Evolutionary conservation across 2,888 invertebrate genomes (phyloP), one percentile per base, ranked within the genome.

Genomic region (Zootermopsis nevadensis): DNA sequence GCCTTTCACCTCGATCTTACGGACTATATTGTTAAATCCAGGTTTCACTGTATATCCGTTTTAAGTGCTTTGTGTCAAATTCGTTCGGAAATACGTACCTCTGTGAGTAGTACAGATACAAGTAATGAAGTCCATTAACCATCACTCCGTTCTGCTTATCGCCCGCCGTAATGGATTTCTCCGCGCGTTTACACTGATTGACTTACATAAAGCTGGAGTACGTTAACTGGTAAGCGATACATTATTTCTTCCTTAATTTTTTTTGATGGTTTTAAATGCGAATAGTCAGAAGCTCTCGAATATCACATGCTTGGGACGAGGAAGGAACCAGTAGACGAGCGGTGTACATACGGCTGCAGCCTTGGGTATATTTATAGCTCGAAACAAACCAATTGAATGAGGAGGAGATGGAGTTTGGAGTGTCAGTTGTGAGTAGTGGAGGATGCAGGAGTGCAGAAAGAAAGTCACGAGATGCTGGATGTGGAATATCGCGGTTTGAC

Each of bases 331-430:
- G 74, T 15, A 53, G 53, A 53, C 53, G 53, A 27, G 60, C 60
- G 60, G 60, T 60, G 60, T 60, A 15, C 60, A 60, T 60, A 55
- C 60, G 60, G 69, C 33, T 12, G 77, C 55, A 55, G 77, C 77
- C 77, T 48, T 77, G 77, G 33, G 77, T 48, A 12, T 77, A 77
- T 77, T 55, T 55, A 77, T 77, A 77, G 77, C 42, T 22, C 30
- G 53, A 48, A 22, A 77, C n/a, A 30, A 55, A 31, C 24, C 55
- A 53, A 77, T 77, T 77, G 77, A 77, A 31, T 77, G 69, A 69
- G 33, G 69, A 60, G 48, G n/a, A 66, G 69, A 33, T 77, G 53
- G 55, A 55, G 53, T 77, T 77, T 55, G 55, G 77, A 55, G 53
- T 53, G 77, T 77, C 53, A 77, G 77, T 77, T 77, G 77, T 31